These are phyloP conservation scores for Elymnias hypermnestra DNA, from an alignment of 1,140 invertebrate genomes.

Conservation along the genomic window DNA sequence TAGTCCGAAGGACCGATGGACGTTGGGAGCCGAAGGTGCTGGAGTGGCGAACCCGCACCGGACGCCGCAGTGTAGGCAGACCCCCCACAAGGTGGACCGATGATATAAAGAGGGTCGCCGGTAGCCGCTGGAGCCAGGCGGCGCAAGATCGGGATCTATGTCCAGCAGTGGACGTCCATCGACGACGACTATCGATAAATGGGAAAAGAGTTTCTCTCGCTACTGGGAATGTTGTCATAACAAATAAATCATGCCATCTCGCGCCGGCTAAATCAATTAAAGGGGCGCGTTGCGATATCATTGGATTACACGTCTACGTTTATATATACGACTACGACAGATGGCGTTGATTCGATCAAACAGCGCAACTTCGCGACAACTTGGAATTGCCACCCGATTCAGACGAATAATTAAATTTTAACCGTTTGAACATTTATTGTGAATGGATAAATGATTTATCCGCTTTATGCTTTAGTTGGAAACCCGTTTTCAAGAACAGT, in stretches of 20 bases:
- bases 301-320: no score
- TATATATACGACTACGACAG: constrained; percentile 43
- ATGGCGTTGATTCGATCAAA: constrained; percentile 62
- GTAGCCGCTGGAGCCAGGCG: no score
- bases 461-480: background rate
- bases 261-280: constrained; percentile 55
- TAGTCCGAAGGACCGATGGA: no score
- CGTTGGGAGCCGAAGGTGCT: no score
- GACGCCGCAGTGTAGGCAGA: no score
- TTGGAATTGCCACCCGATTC: constrained; percentile 33
- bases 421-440: constrained; percentile 58
- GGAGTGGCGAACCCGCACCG: no score
- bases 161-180: no score
- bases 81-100: no score
- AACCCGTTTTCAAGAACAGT: no score
- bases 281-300: constrained; percentile 42
- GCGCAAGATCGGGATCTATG: no score
- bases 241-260: constrained; percentile 41
- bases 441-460: constrained; percentile 26
- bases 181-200: no score
- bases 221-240: constrained; percentile 31
- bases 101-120: no score
- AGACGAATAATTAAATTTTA: constrained; percentile 59
- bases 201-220: constrained; percentile 4
- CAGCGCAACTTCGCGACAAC: constrained; percentile 44